A percentile compares a stretch with the other conserved stretches of the same genome.
These are phyloP conservation scores for Blastomussa wellsi DNA, from an alignment of 92 coral and sea anemone species.

Conservation along the genomic window DNA sequence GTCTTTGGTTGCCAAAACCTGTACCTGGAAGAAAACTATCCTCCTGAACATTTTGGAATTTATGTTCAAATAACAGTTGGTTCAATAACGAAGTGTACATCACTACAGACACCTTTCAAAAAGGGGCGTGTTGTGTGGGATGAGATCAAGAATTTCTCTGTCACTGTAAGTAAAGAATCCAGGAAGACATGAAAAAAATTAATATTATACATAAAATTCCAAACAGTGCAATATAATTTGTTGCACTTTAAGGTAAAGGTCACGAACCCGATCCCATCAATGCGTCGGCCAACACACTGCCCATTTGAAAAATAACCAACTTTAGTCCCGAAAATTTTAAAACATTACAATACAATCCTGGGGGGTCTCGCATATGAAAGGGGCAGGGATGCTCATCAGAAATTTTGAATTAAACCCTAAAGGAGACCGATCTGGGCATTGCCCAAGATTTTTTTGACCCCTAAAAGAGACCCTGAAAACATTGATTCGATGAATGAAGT, in stretches of 20 bases:
- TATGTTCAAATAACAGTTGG: constrained; percentile 86
- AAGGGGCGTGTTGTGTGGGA: constrained; percentile 94
- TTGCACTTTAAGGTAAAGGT: too few relatives aligned
- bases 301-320: neutral
- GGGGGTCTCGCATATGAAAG: too few relatives aligned
- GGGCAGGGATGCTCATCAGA: too few relatives aligned
- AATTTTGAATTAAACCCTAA: too few relatives aligned
- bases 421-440: too few relatives aligned
- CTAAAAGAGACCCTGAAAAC: too few relatives aligned
- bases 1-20: constrained; percentile 92
- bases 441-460: too few relatives aligned
- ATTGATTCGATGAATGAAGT: too few relatives aligned
- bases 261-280: too few relatives aligned
- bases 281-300: too few relatives aligned
- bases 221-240: too few relatives aligned
- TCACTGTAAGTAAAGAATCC: constrained; percentile 64
- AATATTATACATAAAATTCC: too few relatives aligned
- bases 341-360: neutral
- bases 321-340: neutral
- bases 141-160: constrained; percentile 85
- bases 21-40: constrained; percentile 74
- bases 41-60: constrained; percentile 82
- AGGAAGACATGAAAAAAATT: neutral
- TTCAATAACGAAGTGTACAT: constrained; percentile 72
- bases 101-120: constrained; percentile 78